Evolutionary conservation across 2,888 invertebrate species (phyloP).

Genomic region (Elysia crispata): DNA sequence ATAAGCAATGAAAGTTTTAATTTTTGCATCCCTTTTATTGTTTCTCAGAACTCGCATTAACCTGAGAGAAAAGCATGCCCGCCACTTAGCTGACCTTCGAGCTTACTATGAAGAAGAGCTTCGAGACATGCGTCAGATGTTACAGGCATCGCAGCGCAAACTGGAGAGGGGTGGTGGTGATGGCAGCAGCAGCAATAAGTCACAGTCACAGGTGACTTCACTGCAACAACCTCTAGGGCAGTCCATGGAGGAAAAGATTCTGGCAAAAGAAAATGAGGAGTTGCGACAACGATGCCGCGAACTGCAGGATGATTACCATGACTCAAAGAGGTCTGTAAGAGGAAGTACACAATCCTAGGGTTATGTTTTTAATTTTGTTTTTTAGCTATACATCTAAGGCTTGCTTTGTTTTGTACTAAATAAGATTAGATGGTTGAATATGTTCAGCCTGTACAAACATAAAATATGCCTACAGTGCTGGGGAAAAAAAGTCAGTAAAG

Average conservation of each 20-base stretch:
- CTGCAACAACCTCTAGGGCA: background rate
- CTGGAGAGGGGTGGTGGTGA: background rate
- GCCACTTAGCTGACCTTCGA: slow-evolving; percentile 70
- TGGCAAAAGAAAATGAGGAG: slow-evolving; percentile 64
- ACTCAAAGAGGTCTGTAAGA: slow-evolving; percentile 55
- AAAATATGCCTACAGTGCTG: too few species aligned
- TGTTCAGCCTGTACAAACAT: too few species aligned
- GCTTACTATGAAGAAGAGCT: slow-evolving; percentile 72
- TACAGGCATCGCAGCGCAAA: background rate
- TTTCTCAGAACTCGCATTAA: slow-evolving; percentile 60
- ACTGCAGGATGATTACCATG: slow-evolving; percentile 62
- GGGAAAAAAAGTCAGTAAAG: too few species aligned
- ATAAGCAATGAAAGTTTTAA: too few species aligned
- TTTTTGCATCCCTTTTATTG: too few species aligned
- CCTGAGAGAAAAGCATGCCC: slow-evolving; percentile 71
- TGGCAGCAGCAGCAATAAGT: background rate
- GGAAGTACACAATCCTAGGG: too few species aligned
- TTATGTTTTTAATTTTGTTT: too few species aligned
- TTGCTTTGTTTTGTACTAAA: too few species aligned
- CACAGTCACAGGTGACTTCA: background rate
- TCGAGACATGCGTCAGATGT: slow-evolving; percentile 58
- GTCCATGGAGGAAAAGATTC: slow-evolving; percentile 44
- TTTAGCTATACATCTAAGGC: too few species aligned
- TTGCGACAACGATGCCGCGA: slow-evolving; percentile 59
- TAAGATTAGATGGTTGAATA: too few species aligned